Percentiles rank a stretch among this genome's conserved stretches.
Conservation (phyloP, 2,113 vertebrate species). For the Centrocercus urophasianus region DNA sequence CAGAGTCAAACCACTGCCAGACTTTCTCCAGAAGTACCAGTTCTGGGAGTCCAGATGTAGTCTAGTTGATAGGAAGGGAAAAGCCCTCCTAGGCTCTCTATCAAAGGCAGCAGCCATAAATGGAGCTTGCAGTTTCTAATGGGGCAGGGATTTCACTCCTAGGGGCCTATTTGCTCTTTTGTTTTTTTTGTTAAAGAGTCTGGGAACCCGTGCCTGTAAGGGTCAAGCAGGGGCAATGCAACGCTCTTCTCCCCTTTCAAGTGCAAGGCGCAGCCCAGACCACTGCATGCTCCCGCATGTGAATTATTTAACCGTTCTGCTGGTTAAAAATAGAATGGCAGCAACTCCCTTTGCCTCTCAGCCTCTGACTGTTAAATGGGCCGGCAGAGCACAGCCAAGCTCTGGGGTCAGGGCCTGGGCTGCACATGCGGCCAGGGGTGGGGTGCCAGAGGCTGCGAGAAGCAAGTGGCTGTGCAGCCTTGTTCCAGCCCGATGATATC, state of each 20-base stretch:
- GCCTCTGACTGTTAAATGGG: constrained; percentile 34
- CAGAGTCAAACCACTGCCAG: background rate
- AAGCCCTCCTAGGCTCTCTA: background rate
- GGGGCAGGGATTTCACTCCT: background rate
- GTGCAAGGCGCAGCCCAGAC: constrained; percentile 20
- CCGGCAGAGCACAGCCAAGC: constrained; percentile 35
- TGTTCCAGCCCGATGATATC: constrained; percentile 53
- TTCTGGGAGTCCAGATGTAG: background rate
- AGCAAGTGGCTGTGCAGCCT: background rate
- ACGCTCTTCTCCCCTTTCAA: background rate
- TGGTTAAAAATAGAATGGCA: constrained; percentile 67
- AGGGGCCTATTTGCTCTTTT: background rate
- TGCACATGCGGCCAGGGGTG: constrained; percentile 31
- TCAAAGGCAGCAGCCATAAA: background rate
- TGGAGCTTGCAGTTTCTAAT: background rate
- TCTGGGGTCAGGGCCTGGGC: constrained; percentile 5
- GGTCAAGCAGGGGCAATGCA: background rate
- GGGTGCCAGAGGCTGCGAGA: constrained; percentile 43
- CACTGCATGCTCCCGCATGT: background rate
- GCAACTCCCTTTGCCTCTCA: constrained; percentile 50
- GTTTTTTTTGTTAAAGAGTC: constrained; percentile 1
- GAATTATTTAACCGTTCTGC: constrained; percentile 60
- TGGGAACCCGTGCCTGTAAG: background rate
- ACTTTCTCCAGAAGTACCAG: background rate
- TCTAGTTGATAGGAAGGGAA: background rate